Evolutionary conservation across 2,113 vertebrate species (phyloP).

Genomic region (Microtus ochrogaster): DNA sequence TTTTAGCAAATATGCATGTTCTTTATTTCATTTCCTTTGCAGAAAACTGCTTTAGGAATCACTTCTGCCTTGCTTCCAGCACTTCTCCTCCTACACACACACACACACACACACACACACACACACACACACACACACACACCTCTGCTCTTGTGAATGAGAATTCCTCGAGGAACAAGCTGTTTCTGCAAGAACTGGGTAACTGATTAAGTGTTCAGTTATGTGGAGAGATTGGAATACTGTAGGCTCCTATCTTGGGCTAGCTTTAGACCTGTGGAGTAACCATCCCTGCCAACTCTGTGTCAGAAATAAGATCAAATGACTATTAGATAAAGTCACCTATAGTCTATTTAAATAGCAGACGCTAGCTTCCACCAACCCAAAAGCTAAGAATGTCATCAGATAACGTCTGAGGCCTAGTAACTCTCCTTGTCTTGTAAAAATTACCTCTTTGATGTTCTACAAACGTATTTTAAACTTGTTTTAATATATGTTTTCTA

Average conservation of each 20-base stretch:
- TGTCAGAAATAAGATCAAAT: neutral
- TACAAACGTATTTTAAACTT: neutral
- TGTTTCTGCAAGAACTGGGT: neutral
- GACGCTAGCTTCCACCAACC: neutral
- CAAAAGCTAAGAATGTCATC: neutral
- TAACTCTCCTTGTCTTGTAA: neutral
- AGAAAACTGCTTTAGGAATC: slow-evolving; percentile 25
- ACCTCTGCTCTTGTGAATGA: neutral
- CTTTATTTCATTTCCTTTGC: slow-evolving; percentile 59
- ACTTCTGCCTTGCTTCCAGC: neutral
- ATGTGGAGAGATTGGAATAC: neutral
- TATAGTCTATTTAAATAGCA: neutral
- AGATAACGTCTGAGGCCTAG: neutral
- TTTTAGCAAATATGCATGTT: neutral
- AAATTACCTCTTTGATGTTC: neutral
- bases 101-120: neutral
- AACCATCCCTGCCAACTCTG: neutral
- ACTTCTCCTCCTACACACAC: too few relatives aligned
- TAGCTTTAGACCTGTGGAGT: neutral
- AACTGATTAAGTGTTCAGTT: neutral
- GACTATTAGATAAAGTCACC: neutral
- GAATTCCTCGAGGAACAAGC: neutral
- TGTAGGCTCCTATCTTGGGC: too few relatives aligned
- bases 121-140: neutral
- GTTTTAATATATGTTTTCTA: neutral